These are phyloP conservation scores for Drepana arcuata DNA, from an alignment of 1,140 invertebrate species.

Conservation along the genomic window DNA sequence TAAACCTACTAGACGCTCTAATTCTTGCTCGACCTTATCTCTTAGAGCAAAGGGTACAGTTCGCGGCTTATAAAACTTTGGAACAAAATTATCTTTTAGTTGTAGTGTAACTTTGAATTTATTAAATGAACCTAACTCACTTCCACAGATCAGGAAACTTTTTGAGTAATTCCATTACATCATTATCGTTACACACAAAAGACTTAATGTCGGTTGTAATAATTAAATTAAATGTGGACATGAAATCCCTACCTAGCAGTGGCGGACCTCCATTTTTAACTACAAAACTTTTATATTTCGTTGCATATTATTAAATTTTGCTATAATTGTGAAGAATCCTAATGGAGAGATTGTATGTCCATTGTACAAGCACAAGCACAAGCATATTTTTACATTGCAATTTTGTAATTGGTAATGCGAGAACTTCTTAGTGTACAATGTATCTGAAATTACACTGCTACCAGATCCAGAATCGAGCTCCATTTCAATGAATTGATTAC, in stretches of 20 bases:
- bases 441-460: background rate
- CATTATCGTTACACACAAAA: too few relatives aligned
- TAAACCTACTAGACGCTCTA: background rate
- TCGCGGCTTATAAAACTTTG: background rate
- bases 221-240: background rate
- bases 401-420: background rate
- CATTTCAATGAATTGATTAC: background rate
- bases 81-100: background rate
- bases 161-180: background rate
- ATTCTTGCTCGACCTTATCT: background rate
- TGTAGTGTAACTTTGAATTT: background rate
- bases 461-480: conserved; percentile 3
- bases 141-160: background rate
- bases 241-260: background rate
- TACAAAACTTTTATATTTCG: conserved; percentile 12
- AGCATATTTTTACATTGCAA: conserved; percentile 3
- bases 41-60: background rate
- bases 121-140: background rate
- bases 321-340: conserved; percentile 1
- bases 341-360: conserved; percentile 1
- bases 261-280: conserved; percentile 19
- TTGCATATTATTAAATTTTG: background rate
- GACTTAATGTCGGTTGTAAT: background rate
- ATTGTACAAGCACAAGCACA: conserved; percentile 4
- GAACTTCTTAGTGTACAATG: conserved; percentile 1